phyloP scores from a whole-genome alignment of 1,140 invertebrate genomes.

The Papilio glaucus region DNA sequence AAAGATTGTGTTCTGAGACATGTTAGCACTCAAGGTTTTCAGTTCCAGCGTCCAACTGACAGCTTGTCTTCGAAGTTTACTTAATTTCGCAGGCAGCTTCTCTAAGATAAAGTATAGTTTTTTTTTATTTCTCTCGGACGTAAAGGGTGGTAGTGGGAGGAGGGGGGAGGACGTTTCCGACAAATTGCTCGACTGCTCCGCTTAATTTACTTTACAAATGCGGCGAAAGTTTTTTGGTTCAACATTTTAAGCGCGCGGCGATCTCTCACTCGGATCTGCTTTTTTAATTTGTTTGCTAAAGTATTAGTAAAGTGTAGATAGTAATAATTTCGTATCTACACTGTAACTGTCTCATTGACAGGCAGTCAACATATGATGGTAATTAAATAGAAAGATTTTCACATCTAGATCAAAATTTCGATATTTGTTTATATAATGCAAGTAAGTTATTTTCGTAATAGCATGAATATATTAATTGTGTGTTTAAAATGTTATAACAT shows the following conservation, averaged over 20 bases:
- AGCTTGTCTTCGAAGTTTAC: slow-evolving; percentile 68
- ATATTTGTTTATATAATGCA: no score
- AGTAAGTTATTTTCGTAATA: no score
- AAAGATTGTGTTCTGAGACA: slow-evolving; percentile 24
- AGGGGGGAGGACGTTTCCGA: slow-evolving; percentile 61
- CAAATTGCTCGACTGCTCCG: slow-evolving; percentile 69
- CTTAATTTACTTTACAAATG: slow-evolving; percentile 77
- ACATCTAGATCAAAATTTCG: no score
- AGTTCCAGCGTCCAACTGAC: slow-evolving; percentile 54
- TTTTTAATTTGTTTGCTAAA: slow-evolving; percentile 25
- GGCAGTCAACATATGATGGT: no score
- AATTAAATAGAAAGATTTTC: no score
- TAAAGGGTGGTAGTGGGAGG: slow-evolving; percentile 62
- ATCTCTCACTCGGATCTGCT: slow-evolving; percentile 40
- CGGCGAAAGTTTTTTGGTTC: slow-evolving; percentile 57
- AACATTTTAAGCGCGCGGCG: slow-evolving; percentile 52
- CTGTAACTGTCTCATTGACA: background rate
- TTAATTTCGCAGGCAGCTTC: slow-evolving; percentile 59
- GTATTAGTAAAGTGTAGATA: background rate
- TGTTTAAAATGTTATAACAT: background rate
- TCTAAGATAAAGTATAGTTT: slow-evolving; percentile 57
- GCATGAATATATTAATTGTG: background rate
- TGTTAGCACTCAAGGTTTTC: slow-evolving; percentile 44
- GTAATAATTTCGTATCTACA: slow-evolving; percentile 35
- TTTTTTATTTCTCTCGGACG: slow-evolving; percentile 65